Base-by-base conservation (phyloP, 2,888 invertebrate genomes). In the Aporophyla lueneburgensis region DNA sequence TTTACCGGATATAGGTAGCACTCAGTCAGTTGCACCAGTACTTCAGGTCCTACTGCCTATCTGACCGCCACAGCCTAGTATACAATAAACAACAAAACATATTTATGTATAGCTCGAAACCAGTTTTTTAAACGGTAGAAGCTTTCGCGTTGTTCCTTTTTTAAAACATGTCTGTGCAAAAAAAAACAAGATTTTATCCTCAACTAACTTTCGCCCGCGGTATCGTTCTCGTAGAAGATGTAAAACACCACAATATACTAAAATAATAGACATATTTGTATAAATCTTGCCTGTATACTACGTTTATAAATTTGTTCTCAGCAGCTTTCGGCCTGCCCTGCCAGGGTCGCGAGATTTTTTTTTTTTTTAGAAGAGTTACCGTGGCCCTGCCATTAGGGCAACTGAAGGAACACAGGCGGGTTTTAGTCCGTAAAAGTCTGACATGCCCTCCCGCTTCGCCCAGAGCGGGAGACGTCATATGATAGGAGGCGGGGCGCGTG, bases 131-230 rank as follows among this genome's bases (percentile, higher is more conserved):
- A 61, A 80, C 61, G 54, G 49, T 62, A 27, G 61, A 62, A 27
- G 14, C 54, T 62, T 61, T 73, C 14, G 27, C 49, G 21, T n/a
- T 74, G 62, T 80, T 77, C 81, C 6, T 33, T 56, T 62, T 80
- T 51, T 16, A 62, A 74, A 80, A 76, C 80, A 53, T 43, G 80
- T 62, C 19, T 24, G 12, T 49, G 80, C 53, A 33, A 61, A 40
- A 76, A 59, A 27, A 0, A 27, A 43, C 33, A 40, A 76, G 4
- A 14, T 16, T 21, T 33, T 21, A 21, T 33, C 27, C 14, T 51
- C 27, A 51, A 27, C 66, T 12, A 1, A 4, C 19, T 19, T 24
- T 16, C 43, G 19, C 43, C 1, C 3, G 24, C 19, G 19, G 24
- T 19, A 46, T 65, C 12, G 24, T 24, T 4, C 24, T 5, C 24